Percentiles rank a stretch among this genome's conserved stretches.
phyloP scores from a whole-genome alignment of 2,113 vertebrate species.

The Cyanoliseus patagonus region DNA sequence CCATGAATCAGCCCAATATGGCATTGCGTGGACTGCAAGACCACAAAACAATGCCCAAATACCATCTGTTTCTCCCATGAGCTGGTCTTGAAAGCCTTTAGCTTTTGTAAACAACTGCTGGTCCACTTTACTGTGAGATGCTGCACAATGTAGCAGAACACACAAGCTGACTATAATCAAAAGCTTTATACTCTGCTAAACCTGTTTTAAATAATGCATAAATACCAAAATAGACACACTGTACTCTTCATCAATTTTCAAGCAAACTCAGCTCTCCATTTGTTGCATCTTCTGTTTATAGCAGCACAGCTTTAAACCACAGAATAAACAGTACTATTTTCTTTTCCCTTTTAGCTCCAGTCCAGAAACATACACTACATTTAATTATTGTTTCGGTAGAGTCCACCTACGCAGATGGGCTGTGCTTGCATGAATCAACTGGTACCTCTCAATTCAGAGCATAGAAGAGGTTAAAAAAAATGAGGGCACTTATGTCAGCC shows the following conservation, averaged over 20 bases:
- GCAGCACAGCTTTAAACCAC: not conserved
- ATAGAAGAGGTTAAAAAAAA: conserved; percentile 51
- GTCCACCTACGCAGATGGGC: not conserved
- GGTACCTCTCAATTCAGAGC: not conserved
- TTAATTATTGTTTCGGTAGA: conserved; percentile 29
- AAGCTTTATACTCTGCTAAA: conserved; percentile 36
- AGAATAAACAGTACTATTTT: conserved; percentile 37
- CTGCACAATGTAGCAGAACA: conserved; percentile 6
- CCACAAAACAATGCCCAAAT: not conserved
- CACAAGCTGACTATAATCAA: conserved; percentile 18
- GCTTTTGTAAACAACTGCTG: conserved; percentile 11
- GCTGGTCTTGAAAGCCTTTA: not conserved
- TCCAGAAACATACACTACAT: not conserved
- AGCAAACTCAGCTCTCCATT: not conserved
- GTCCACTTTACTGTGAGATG: conserved; percentile 21
- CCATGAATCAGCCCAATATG: not conserved
- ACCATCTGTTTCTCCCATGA: not conserved
- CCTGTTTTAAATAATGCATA: conserved; percentile 44
- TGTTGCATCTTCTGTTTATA: conserved; percentile 10
- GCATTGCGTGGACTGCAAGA: not conserved
- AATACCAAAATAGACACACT: conserved; percentile 5
- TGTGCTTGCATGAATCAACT: not conserved
- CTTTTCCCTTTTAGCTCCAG: not conserved
- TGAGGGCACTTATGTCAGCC: not conserved
- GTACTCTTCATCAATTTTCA: conserved; percentile 2